These are phyloP conservation scores for Papilio polytes DNA, from an alignment of 1,140 invertebrate genomes.

Conservation along the genomic window DNA sequence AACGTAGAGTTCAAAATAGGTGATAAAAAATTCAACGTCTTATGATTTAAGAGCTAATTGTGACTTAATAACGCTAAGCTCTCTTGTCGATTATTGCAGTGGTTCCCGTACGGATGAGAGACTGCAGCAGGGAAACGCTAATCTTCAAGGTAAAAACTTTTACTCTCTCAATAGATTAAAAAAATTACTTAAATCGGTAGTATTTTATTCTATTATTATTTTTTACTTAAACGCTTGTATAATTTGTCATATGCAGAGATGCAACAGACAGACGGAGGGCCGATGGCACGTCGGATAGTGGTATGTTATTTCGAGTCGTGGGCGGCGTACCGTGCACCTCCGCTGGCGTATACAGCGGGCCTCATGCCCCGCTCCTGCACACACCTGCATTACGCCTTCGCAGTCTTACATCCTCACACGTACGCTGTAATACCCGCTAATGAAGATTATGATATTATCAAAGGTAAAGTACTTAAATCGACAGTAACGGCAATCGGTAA, in stretches of 20 bases:
- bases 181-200: not conserved
- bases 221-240: not conserved
- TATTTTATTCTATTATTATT: not conserved
- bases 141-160: constrained; percentile 67
- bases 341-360: constrained; percentile 87
- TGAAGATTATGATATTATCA: constrained; percentile 84
- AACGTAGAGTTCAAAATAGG: too few relatives aligned
- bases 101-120: constrained; percentile 64
- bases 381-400: constrained; percentile 92
- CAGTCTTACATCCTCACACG: constrained; percentile 87
- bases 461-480: constrained; percentile 69
- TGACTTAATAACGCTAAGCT: too few relatives aligned
- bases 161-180: not conserved
- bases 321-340: constrained; percentile 87
- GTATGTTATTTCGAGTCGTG: constrained; percentile 89
- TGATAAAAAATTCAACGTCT: too few relatives aligned
- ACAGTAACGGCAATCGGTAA: not conserved
- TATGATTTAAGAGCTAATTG: too few relatives aligned
- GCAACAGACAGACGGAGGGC: constrained; percentile 65
- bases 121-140: constrained; percentile 73
- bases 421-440: constrained; percentile 85
- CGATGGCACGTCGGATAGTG: constrained; percentile 67
- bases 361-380: constrained; percentile 91
- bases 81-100: constrained; percentile 47
- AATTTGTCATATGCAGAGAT: constrained; percentile 56